phyloP scores from a whole-genome alignment of 2,113 vertebrate species.

The Marmota flaviventris region DNA sequence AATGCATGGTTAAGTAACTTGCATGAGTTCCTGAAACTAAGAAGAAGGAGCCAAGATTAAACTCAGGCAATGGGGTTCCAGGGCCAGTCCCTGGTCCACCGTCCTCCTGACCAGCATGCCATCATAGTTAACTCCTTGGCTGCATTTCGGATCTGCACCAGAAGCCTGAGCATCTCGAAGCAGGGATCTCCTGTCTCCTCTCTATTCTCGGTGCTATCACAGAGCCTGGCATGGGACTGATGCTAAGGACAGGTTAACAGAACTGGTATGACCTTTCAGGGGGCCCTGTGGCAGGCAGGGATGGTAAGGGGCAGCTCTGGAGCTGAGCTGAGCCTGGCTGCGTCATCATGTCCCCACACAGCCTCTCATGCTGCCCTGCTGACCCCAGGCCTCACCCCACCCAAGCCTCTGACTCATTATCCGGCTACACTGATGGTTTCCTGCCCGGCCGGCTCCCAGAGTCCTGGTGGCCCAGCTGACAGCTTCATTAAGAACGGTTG shows the following conservation, averaged over 20 bases:
- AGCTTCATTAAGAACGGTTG: slow-evolving; percentile 84
- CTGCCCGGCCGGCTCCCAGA: slow-evolving; percentile 79
- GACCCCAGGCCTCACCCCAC: slow-evolving; percentile 48
- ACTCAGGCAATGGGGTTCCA: neutral
- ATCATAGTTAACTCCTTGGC: accelerated
- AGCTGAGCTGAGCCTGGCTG: neutral
- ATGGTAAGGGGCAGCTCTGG: too few relatives aligned
- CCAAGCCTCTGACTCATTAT: slow-evolving; percentile 80
- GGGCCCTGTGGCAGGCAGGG: neutral
- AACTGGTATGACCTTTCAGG: neutral
- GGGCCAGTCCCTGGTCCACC: neutral
- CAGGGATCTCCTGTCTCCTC: neutral
- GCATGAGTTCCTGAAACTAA: neutral
- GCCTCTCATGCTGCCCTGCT: slow-evolving; percentile 31
- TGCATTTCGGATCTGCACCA: neutral
- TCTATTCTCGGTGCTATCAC: neutral
- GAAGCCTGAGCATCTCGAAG: neutral
- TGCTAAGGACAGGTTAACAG: neutral
- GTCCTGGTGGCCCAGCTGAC: slow-evolving; percentile 81
- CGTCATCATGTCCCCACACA: neutral
- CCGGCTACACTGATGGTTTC: slow-evolving; percentile 86
- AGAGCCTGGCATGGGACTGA: neutral
- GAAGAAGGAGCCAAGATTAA: neutral
- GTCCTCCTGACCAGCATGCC: neutral
- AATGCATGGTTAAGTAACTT: neutral